Percentiles rank a stretch among this genome's conserved stretches.
These are phyloP conservation scores for Pomatorhinus ruficollis DNA, from an alignment of 2,113 vertebrate species.

Conservation along the genomic window DNA sequence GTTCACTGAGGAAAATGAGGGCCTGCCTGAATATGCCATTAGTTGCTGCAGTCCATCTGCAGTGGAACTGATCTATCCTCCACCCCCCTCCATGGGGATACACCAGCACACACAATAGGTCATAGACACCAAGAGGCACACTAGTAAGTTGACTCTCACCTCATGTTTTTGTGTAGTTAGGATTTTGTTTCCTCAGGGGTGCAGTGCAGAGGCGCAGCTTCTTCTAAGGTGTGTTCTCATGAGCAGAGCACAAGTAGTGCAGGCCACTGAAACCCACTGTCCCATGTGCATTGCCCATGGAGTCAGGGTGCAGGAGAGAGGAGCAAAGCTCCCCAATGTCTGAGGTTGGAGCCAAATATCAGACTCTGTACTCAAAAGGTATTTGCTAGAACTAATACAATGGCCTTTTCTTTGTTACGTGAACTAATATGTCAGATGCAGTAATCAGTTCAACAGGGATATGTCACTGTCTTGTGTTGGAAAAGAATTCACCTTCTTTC, in stretches of 20 bases:
- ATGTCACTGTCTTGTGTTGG: background rate
- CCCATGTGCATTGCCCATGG: background rate
- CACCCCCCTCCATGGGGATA: background rate
- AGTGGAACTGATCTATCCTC: background rate
- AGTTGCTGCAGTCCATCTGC: background rate
- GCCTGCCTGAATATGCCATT: background rate
- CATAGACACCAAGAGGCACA: background rate
- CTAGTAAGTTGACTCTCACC: background rate
- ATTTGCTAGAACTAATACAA: background rate
- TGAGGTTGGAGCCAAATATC: background rate
- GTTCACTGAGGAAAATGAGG: background rate
- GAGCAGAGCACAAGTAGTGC: background rate
- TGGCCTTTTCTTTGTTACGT: background rate
- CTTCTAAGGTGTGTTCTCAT: background rate
- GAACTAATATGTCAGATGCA: background rate
- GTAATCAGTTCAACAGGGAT: background rate
- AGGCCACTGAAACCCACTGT: background rate
- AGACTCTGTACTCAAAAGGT: background rate
- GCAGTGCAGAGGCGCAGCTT: background rate
- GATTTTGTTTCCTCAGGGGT: background rate
- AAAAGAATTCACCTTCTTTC: background rate
- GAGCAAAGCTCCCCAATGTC: background rate
- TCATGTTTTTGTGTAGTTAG: background rate
- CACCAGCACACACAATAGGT: background rate
- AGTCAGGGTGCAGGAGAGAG: background rate